Evolutionary conservation across 2,888 invertebrate genomes (phyloP).

Genomic region (Trichogramma evanescens): DNA sequence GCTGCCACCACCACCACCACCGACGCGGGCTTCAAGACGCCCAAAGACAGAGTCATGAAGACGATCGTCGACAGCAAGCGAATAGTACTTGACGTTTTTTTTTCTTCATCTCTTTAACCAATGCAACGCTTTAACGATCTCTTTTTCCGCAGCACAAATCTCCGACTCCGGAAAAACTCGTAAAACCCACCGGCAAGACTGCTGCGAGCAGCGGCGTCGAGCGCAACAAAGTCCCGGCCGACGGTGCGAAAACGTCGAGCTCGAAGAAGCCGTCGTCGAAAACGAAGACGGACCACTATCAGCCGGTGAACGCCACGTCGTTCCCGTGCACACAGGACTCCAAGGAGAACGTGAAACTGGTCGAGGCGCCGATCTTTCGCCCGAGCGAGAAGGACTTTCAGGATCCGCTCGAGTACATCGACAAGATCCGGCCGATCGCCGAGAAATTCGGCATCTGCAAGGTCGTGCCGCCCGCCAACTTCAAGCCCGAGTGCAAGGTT

Average conservation of each 20-base stretch:
- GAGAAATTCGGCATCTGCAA: conserved; percentile 80
- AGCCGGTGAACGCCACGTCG: conserved; percentile 32
- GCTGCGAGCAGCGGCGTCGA: conserved; percentile 6
- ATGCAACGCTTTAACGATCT: not conserved
- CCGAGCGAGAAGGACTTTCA: conserved; percentile 76
- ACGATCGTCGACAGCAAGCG: conserved; percentile 1
- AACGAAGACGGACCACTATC: conserved; percentile 28
- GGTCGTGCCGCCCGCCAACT: conserved; percentile 74
- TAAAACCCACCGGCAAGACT: conserved; percentile 19
- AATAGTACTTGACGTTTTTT: conserved; percentile 3
- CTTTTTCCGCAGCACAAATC: conserved; percentile 5
- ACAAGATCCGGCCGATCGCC: conserved; percentile 67
- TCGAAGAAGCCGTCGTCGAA: conserved; percentile 26
- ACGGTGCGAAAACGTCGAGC: not conserved
- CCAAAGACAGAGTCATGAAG: not conserved
- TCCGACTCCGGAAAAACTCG: conserved; percentile 12
- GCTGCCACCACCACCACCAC: conserved; percentile 4
- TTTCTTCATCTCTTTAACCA: not conserved
- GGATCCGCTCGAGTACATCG: conserved; percentile 80
- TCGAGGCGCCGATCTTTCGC: conserved; percentile 72
- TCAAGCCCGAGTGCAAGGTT: conserved; percentile 75
- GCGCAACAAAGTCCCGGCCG: conserved; percentile 11
- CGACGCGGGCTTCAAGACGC: conserved; percentile 8
- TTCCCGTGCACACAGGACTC: conserved; percentile 33
- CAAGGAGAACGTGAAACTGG: conserved; percentile 50